phyloP scores from a whole-genome alignment of 92 coral and sea anemone genomes.

The Epizoanthus illoricatus region DNA sequence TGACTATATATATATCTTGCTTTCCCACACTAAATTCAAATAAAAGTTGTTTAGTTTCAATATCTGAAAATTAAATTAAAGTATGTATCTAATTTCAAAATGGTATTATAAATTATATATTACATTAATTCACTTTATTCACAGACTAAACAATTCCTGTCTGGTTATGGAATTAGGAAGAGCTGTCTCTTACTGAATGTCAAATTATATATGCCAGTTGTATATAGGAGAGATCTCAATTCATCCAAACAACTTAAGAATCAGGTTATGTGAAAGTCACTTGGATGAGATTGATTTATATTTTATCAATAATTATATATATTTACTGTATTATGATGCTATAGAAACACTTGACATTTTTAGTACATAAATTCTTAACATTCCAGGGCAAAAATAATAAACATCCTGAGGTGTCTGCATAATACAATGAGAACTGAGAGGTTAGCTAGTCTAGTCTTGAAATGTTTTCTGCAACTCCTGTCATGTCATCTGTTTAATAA shows the following conservation, averaged over 20 bases:
- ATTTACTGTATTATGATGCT: not conserved
- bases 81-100: too few relatives aligned
- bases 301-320: too few relatives aligned
- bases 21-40: too few relatives aligned
- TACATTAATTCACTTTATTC: too few relatives aligned
- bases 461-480: not conserved
- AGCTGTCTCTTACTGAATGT: constrained; percentile 4
- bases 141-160: not conserved
- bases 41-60: too few relatives aligned
- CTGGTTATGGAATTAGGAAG: not conserved
- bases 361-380: constrained; percentile 10
- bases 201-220: not conserved
- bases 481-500: not conserved
- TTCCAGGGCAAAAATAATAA: not conserved
- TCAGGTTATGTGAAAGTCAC: not conserved
- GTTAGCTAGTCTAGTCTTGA: not conserved
- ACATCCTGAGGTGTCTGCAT: not conserved
- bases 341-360: not conserved
- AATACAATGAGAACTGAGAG: not conserved
- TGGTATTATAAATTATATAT: too few relatives aligned
- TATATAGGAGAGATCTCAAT: not conserved
- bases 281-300: too few relatives aligned
- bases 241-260: not conserved
- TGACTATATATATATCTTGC: too few relatives aligned
- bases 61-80: too few relatives aligned